Conservation (phyloP, 2,113 vertebrate genomes). For the Greenwoodochromis staneri region DNA sequence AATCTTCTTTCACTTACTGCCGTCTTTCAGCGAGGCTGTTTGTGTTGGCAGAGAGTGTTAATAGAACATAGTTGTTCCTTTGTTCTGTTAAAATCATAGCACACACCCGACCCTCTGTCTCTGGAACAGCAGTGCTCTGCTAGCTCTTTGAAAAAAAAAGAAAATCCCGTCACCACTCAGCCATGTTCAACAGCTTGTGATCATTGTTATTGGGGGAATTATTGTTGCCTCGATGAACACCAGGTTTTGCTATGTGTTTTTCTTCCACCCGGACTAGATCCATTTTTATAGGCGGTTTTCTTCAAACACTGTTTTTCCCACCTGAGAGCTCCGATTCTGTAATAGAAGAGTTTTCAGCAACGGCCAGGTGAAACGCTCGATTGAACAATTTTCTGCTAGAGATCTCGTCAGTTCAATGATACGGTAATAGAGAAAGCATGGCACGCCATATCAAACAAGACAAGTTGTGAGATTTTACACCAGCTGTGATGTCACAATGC, state of each 20-base stretch:
- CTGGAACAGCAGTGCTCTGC: neutral
- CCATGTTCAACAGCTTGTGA: constrained; percentile 37
- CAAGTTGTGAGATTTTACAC: constrained; percentile 4
- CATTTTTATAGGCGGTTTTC: constrained; percentile 40
- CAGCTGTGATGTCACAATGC: neutral
- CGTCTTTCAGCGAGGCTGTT: constrained; percentile 30
- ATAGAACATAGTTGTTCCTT: constrained; percentile 39
- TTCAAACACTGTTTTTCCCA: constrained; percentile 38
- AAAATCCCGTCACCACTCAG: constrained; percentile 35
- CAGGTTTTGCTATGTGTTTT: constrained; percentile 29
- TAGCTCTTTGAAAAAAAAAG: neutral
- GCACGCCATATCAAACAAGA: constrained; percentile 24
- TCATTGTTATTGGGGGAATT: constrained; percentile 52
- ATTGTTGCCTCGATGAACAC: constrained; percentile 45
- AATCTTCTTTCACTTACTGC: constrained; percentile 48
- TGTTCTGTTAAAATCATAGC: constrained; percentile 45
- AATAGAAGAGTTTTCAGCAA: constrained; percentile 28
- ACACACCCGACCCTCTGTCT: constrained; percentile 4
- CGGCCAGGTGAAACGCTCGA: constrained; percentile 38
- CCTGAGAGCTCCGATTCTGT: constrained; percentile 35
- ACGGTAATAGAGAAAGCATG: constrained; percentile 37
- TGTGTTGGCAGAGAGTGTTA: constrained; percentile 35
- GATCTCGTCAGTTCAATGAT: constrained; percentile 48
- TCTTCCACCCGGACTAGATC: constrained; percentile 16
- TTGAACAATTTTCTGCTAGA: constrained; percentile 61